Evolutionary conservation across 2,888 invertebrate species (phyloP).

Genomic region (Bellardia bayeri): DNA sequence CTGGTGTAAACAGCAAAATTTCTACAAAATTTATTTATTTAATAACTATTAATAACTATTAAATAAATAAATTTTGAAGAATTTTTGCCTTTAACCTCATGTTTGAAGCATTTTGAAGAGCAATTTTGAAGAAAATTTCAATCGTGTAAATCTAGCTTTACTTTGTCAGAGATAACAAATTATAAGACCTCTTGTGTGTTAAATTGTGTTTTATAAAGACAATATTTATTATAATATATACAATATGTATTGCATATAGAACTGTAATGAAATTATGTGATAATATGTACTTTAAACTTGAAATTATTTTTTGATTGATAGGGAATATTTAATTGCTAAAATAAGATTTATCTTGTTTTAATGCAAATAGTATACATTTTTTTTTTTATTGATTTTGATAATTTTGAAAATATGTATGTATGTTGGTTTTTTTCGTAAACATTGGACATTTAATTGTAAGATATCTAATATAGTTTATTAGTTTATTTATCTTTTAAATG

Average conservation of each 20-base stretch:
- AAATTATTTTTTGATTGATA: background rate
- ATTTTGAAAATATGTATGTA: background rate
- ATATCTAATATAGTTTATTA: background rate
- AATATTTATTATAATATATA: slow-evolving; percentile 20
- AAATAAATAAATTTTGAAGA: too few species aligned
- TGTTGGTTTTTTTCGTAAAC: background rate
- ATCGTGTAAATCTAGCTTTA: too few species aligned
- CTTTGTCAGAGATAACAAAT: slow-evolving; percentile 40
- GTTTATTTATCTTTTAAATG: background rate
- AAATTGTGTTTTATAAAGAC: slow-evolving; percentile 5
- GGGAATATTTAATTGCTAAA: background rate
- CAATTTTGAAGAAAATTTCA: too few species aligned
- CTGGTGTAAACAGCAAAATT: too few species aligned
- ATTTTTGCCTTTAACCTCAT: too few species aligned
- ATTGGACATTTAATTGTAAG: background rate
- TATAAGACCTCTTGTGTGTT: slow-evolving; percentile 42
- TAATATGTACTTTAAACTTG: background rate
- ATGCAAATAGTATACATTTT: background rate
- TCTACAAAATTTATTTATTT: too few species aligned
- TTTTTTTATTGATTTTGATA: background rate
- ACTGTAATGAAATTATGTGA: background rate
- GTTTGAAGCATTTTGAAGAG: too few species aligned
- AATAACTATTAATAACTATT: too few species aligned
- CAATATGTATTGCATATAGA: background rate
- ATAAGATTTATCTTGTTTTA: background rate